These are phyloP conservation scores for Hormaphis cornu DNA, from an alignment of 1,140 invertebrate genomes.

Conservation along the genomic window DNA sequence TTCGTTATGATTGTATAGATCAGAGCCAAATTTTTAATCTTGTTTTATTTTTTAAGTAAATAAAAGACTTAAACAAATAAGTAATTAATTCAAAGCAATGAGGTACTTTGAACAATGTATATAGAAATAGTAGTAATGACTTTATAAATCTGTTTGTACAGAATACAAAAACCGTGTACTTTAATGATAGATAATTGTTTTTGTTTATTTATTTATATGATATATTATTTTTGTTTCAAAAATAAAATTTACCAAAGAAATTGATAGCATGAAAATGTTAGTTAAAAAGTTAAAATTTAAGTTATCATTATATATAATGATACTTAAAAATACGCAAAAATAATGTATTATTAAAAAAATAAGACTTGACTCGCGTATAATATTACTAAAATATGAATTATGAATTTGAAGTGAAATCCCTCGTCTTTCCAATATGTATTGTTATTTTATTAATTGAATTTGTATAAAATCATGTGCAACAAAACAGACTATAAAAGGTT, in stretches of 20 bases:
- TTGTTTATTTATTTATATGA: slow-evolving; percentile 2
- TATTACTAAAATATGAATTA: slow-evolving; percentile 4
- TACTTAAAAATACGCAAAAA: background rate
- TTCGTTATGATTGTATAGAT: no score
- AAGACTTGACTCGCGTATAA: slow-evolving; percentile 19
- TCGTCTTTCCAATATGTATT: slow-evolving; percentile 28
- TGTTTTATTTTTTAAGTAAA: background rate
- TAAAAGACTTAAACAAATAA: background rate
- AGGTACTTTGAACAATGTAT: background rate
- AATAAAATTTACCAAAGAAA: slow-evolving; percentile 30
- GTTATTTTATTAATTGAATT: slow-evolving; percentile 25
- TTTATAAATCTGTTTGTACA: slow-evolving; percentile 5
- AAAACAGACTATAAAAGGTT: background rate
- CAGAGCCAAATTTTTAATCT: background rate
- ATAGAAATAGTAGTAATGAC: background rate
- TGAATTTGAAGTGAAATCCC: slow-evolving; percentile 24
- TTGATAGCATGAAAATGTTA: slow-evolving; percentile 17
- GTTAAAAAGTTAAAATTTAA: slow-evolving; percentile 25
- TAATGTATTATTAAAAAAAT: slow-evolving; percentile 22
- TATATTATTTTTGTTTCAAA: background rate
- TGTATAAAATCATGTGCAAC: slow-evolving; percentile 6
- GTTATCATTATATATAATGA: slow-evolving; percentile 13
- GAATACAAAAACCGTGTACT: background rate
- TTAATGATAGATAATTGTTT: slow-evolving; percentile 11
- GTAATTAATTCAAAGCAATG: background rate